Evolutionary conservation across 2,888 invertebrate genomes (phyloP).

Genomic region (Stenotaenia linearis): DNA sequence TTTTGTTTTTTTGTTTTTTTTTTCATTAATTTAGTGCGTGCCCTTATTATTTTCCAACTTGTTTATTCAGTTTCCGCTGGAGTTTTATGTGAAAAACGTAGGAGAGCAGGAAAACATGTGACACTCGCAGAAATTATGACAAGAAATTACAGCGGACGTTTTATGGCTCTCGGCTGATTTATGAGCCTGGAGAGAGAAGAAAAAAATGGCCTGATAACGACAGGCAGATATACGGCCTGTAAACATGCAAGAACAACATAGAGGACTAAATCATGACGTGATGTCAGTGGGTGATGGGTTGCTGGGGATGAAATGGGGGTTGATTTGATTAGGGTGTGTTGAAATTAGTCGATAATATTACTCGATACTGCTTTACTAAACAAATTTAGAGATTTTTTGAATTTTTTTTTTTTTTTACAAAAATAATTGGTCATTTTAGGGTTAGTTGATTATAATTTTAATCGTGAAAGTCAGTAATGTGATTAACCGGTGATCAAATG

Average conservation of each 20-base stretch:
- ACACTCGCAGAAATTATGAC: slow-evolving; percentile 21
- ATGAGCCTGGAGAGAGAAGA: not conserved
- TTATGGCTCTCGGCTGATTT: slow-evolving; percentile 28
- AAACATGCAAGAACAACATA: slow-evolving; percentile 11
- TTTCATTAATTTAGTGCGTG: not conserved
- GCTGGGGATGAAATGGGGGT: too few relatives aligned
- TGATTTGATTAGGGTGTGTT: too few relatives aligned
- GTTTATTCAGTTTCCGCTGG: not conserved
- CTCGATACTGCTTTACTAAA: not conserved
- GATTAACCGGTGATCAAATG: too few relatives aligned
- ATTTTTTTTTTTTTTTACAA: not conserved
- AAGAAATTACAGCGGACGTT: slow-evolving; percentile 31
- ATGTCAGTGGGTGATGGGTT: too few relatives aligned
- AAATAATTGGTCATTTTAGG: too few relatives aligned
- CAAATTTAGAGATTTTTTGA: not conserved
- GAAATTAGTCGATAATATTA: too few relatives aligned
- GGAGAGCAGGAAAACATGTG: not conserved
- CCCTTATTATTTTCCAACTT: slow-evolving; percentile 7
- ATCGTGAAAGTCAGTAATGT: too few relatives aligned
- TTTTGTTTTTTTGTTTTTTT: not conserved
- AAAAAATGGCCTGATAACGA: not conserved
- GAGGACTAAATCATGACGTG: slow-evolving; percentile 11
- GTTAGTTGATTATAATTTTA: too few relatives aligned
- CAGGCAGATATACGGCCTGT: slow-evolving; percentile 15
- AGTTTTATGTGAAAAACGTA: not conserved